Conservation (phyloP, 1,140 invertebrate species). For the Euglossa dilemma region DNA sequence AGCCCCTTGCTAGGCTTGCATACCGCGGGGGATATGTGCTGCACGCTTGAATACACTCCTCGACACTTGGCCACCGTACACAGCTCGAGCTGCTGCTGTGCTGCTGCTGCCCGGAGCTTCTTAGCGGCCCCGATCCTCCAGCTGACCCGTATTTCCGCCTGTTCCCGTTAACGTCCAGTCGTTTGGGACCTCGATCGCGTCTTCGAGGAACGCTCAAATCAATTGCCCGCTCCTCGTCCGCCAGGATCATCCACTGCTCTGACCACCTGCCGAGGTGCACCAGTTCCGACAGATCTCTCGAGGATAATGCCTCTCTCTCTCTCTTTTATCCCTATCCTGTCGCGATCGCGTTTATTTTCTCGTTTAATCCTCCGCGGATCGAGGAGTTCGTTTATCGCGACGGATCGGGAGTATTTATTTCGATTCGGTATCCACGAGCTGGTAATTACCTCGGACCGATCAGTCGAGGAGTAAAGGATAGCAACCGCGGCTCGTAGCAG, state of each 20-base stretch:
- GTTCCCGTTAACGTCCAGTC: constrained; percentile 6
- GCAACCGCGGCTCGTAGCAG: too few species aligned
- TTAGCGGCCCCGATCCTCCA: neutral
- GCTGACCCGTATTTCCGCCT: constrained; percentile 23
- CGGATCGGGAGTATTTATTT: too few species aligned
- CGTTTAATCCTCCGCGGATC: too few species aligned
- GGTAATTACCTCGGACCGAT: too few species aligned
- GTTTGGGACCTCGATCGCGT: neutral
- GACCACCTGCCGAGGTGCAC: neutral
- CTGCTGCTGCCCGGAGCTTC: constrained; percentile 9
- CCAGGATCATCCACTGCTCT: too few species aligned
- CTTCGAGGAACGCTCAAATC: constrained; percentile 18
- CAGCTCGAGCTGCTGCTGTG: neutral
- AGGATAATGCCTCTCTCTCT: too few species aligned
- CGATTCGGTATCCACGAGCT: too few species aligned
- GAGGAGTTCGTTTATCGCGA: too few species aligned
- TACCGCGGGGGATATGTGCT: constrained; percentile 61
- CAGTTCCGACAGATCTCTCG: neutral
- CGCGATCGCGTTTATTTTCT: too few species aligned
- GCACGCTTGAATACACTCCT: constrained; percentile 60
- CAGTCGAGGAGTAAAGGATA: too few species aligned
- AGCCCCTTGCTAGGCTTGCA: constrained; percentile 58
- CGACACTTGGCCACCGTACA: constrained; percentile 32
- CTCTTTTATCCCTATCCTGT: too few species aligned
- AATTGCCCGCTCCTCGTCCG: constrained; percentile 14